Base-by-base conservation (phyloP, 1,140 invertebrate genomes). In the Drosophila lacteicornis region DNA sequence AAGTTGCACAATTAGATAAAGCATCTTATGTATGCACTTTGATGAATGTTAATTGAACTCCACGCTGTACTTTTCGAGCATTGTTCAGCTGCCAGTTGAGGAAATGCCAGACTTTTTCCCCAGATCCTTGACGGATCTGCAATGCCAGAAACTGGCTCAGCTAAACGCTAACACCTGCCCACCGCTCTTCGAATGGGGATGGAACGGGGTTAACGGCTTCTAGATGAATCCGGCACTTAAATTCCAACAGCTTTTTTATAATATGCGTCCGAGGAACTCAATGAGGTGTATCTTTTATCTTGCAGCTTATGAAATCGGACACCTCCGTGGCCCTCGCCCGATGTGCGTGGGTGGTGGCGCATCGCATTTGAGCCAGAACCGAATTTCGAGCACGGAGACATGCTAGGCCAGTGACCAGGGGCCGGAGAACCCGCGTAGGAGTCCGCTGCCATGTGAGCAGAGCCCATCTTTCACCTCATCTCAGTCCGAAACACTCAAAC, bases 1-100 rank as follows among this genome's bases (percentile, higher is more conserved):
- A 80, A 68, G 80, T 86, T 82, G 67, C 65, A 80, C 83, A 88
- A 83, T 83, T 80, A 88, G 84, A 83, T 83, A 71, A 77, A 78
- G 77, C 65, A 77, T 87, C 75, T 73, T 70, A 68, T 83, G 67
- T 56, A 69, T 85, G 82, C 82, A 75, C 79, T 87, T 79, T 88
- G 77, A 80, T 88, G 84, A 80, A 80, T 88, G 80, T 84, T 88
- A 87, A 87, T 87, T 88, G 80, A 88, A 78, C 73, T 71, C 49
- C 71, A 56, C 65, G 49, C 75, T 56, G 65, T 66, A 65, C 74
- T 90, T 78, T 74, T 75, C 62, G 67, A 77, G 81, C 55, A 80
- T 80, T 77, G 59, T 77, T 83, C 43, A 51, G 53, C 60, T 51
- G 55, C 22, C 40, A 36, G 40, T 73, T 59, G 53, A 61, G 74